Base-by-base conservation (phyloP, 2,797 vertebrate species). In the Platalea minor region DNA sequence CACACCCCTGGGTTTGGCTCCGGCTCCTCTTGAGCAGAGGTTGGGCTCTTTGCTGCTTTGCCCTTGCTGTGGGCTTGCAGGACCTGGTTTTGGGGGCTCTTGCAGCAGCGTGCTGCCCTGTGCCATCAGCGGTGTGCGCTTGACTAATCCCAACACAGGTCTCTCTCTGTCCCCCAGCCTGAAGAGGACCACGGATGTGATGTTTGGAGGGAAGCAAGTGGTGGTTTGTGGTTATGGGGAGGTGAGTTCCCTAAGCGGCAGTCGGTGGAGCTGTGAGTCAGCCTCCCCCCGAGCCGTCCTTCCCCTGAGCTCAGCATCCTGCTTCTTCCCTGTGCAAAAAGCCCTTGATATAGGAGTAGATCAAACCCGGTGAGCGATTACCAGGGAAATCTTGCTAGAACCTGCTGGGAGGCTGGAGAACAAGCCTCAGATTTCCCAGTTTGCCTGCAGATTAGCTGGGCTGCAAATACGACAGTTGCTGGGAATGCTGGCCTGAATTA, bases 141-240 rank as follows among this genome's bases (percentile, higher is more conserved):
- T 75, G 86, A 18, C 86, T 93, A 87, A 94, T 82, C 76, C 96
- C 95, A 97, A 95, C 94, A 80, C 81, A 89, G 95, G 68, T 98
- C 89, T 97, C 89, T 97, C 65, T 98, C 84, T 97, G 64, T 97
- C 96, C 96, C 92, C 74, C 96, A 99, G 99, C 93, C 98, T 99
- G 97, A 99, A 99, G 98, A 99, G 99, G 97, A 99, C 99, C 96
- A 99, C 99, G 28, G 99, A 99, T 96, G 99, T 99, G 91, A 99
- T 99, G 99, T 99, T 99, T 97, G 99, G 99, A 98, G 99, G 99
- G 90, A 99, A 99, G 96, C 99, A 99, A 97, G 99, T 99, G 89
- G 99, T 99, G 87, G 99, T 99, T 94, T 99, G 99, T 97, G 99
- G 99, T 90, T 99, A 99, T 94, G 99, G 99, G 97, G 99, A 99